A percentile compares a stretch with the other conserved stretches of the same genome.
Evolutionary conservation across 2,888 invertebrate species (phyloP).

Genomic region (Teleiodes luculella): DNA sequence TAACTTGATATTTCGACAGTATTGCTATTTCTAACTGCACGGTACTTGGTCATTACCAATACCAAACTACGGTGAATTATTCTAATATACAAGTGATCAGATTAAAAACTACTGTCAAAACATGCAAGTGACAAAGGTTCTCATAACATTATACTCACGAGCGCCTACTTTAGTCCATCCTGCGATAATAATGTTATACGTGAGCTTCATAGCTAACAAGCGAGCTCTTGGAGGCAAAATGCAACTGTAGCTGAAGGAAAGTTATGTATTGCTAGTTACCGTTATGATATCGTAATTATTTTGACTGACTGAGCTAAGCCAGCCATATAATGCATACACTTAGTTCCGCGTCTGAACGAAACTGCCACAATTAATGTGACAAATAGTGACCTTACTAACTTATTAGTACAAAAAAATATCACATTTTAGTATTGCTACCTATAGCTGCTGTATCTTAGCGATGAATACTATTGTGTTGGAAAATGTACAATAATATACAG

Average conservation of each 20-base stretch:
- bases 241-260: neutral
- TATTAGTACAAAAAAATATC: neutral
- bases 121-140: neutral
- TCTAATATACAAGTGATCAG: slow-evolving; percentile 4
- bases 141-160: neutral
- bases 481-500: too few relatives aligned
- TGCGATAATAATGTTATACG: neutral
- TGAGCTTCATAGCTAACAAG: neutral
- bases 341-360: too few relatives aligned
- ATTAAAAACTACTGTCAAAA: slow-evolving; percentile 1
- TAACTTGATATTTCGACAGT: neutral
- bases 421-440: slow-evolving; percentile 5
- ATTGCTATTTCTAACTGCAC: neutral
- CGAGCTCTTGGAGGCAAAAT: neutral
- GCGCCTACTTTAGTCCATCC: neutral
- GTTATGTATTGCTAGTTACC: neutral
- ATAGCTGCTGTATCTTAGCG: slow-evolving; percentile 16
- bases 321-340: too few relatives aligned
- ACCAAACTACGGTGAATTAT: neutral
- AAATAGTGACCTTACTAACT: neutral
- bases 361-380: neutral
- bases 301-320: too few relatives aligned
- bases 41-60: neutral
- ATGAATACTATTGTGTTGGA: too few relatives aligned
- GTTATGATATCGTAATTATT: too few relatives aligned